phyloP scores from a whole-genome alignment of 2,797 vertebrate species.

The Parambassis ranga region DNA sequence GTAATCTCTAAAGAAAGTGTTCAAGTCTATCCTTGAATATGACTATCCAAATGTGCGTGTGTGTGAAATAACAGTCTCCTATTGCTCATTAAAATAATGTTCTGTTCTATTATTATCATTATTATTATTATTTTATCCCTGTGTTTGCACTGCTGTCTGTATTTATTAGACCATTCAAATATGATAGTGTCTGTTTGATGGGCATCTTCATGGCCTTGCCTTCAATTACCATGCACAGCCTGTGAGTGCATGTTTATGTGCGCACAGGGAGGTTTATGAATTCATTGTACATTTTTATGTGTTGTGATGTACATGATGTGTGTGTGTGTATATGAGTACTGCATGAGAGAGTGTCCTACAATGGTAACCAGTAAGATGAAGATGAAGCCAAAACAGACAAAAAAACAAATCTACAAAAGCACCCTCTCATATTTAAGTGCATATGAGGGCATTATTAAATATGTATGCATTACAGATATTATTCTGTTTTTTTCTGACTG shows the following conservation, averaged over 20 bases:
- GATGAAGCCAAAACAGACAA: background rate
- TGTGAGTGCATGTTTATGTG: constrained; percentile 9
- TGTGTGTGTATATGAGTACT: background rate
- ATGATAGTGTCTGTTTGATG: constrained; percentile 49
- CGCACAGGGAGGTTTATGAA: constrained; percentile 3
- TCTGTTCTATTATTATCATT: constrained; percentile 30
- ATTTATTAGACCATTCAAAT: constrained; percentile 55
- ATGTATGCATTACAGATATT: background rate
- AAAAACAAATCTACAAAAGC: background rate
- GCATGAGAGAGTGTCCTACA: background rate
- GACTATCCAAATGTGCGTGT: constrained; percentile 12
- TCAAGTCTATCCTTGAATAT: constrained; percentile 7
- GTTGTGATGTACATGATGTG: background rate
- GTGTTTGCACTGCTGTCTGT: constrained; percentile 36
- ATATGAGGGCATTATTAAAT: background rate
- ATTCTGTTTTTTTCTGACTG: background rate
- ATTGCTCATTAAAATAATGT: constrained; percentile 39
- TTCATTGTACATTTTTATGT: background rate
- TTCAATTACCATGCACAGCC: constrained; percentile 37
- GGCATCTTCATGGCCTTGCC: constrained; percentile 26
- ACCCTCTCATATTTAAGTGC: background rate
- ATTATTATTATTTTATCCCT: constrained; percentile 25
- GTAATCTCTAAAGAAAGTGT: constrained; percentile 22
- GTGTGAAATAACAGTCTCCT: constrained; percentile 17
- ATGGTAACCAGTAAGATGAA: background rate